Percentiles rank a stretch among this genome's conserved stretches.
Conservation (phyloP, 2,888 invertebrate genomes). For the Monoplex corrugatus region DNA sequence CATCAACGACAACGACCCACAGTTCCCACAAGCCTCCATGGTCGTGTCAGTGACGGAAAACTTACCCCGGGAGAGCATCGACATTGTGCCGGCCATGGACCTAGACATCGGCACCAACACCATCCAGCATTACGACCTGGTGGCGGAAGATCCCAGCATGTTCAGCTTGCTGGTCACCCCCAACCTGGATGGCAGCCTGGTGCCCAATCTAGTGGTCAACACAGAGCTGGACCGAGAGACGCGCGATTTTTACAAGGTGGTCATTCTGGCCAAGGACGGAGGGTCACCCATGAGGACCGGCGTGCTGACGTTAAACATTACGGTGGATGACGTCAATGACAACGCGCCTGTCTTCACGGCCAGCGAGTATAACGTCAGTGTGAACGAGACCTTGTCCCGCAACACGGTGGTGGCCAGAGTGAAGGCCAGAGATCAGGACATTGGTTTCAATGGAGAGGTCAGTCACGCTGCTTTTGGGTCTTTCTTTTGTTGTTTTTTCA, state of each 20-base stretch:
- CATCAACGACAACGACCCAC: slow-evolving; percentile 56
- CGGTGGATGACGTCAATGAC: slow-evolving; percentile 58
- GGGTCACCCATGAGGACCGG: slow-evolving; percentile 49
- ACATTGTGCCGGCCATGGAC: slow-evolving; percentile 52
- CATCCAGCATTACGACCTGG: slow-evolving; percentile 47
- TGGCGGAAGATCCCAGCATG: slow-evolving; percentile 26
- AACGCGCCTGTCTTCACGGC: slow-evolving; percentile 53
- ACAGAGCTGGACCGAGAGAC: slow-evolving; percentile 51
- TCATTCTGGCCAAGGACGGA: slow-evolving; percentile 54
- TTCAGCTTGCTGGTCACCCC: slow-evolving; percentile 47
- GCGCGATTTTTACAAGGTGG: slow-evolving; percentile 46
- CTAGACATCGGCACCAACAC: slow-evolving; percentile 53
- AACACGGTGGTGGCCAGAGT: slow-evolving; percentile 46
- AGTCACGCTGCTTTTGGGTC: no score
- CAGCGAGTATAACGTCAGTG: slow-evolving; percentile 49
- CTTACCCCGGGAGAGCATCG: slow-evolving; percentile 45
- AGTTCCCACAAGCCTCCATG: slow-evolving; percentile 49
- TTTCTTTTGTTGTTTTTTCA: background rate
- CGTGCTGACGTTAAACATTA: slow-evolving; percentile 53
- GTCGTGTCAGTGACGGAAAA: slow-evolving; percentile 52
- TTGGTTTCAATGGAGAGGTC: slow-evolving; percentile 54
- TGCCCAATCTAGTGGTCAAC: slow-evolving; percentile 52
- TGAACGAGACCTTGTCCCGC: slow-evolving; percentile 48
- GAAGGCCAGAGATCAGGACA: slow-evolving; percentile 51
- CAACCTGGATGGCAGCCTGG: slow-evolving; percentile 56